Conservation (phyloP, 2,113 vertebrate species). For the Tonatia bakeri region DNA sequence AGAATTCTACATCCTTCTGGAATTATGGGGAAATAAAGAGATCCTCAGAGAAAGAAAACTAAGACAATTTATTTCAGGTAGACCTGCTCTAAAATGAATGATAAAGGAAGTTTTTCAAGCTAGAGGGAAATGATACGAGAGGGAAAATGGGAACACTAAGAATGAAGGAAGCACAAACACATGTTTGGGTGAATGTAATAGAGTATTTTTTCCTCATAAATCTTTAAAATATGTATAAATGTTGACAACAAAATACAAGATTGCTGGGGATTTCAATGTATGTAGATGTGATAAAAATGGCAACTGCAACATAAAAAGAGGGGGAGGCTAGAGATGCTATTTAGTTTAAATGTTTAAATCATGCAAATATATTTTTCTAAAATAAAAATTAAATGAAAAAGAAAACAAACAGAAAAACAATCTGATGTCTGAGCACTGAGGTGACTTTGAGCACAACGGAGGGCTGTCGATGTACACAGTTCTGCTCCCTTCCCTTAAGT, state of each 20-base stretch:
- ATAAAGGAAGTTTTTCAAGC: not conserved
- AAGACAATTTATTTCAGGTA: not conserved
- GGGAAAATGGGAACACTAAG: not conserved
- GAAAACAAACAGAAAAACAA: not conserved
- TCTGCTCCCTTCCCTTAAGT: not conserved
- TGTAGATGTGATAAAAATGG: not conserved
- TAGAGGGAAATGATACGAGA: not conserved
- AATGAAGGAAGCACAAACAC: not conserved
- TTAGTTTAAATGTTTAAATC: not conserved
- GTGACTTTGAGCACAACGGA: not conserved
- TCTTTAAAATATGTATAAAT: not conserved
- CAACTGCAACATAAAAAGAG: not conserved
- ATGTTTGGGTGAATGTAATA: not conserved
- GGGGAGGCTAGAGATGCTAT: not conserved
- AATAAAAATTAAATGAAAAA: not conserved
- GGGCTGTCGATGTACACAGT: fast-evolving
- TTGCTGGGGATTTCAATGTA: not conserved
- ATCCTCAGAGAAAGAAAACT: not conserved
- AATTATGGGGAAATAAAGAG: not conserved
- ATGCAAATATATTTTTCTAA: not conserved
- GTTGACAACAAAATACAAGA: not conserved
- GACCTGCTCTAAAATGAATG: not conserved
- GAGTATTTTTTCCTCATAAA: not conserved
- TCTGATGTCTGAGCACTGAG: not conserved
- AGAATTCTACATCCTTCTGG: not conserved